These are phyloP conservation scores for Eupithecia exiguata DNA, from an alignment of 2,888 invertebrate species.

Conservation along the genomic window DNA sequence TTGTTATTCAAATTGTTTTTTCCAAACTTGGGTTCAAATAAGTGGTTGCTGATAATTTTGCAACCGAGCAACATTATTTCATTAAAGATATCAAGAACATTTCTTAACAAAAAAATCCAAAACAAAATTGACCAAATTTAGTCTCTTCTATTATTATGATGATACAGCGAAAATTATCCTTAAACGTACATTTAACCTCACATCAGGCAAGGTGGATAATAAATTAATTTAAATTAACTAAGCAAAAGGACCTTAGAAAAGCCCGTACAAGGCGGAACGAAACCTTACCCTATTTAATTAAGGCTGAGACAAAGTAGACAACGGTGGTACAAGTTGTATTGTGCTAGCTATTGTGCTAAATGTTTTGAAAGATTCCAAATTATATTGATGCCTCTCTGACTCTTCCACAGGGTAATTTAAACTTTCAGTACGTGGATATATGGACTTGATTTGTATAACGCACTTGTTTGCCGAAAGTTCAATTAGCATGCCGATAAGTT, in stretches of 20 bases:
- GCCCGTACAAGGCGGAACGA: constrained; percentile 72
- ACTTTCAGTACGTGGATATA: neutral
- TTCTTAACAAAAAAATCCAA: neutral
- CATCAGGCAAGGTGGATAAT: constrained; percentile 64
- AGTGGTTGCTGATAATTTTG: neutral
- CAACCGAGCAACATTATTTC: neutral
- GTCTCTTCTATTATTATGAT: neutral
- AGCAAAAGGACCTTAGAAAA: constrained; percentile 76
- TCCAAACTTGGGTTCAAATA: neutral
- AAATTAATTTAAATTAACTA: constrained; percentile 80
- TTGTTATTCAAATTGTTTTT: constrained; percentile 11
- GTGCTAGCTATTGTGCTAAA: neutral
- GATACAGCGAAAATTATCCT: constrained; percentile 44
- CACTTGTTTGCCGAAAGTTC: neutral
- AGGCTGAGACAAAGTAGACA: constrained; percentile 71
- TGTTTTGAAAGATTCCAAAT: constrained; percentile 8
- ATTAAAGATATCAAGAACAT: constrained; percentile 7
- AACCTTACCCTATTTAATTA: constrained; percentile 73
- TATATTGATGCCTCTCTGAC: neutral
- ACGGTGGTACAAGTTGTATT: constrained; percentile 30
- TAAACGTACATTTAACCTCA: constrained; percentile 63
- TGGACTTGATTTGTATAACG: neutral
- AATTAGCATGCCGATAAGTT: neutral
- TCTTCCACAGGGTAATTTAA: neutral
- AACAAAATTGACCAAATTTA: neutral